Percentiles rank a stretch among this genome's conserved stretches.
Evolutionary conservation across 2,797 vertebrate species (phyloP).

Genomic region (Urocyon cinereoargenteus): DNA sequence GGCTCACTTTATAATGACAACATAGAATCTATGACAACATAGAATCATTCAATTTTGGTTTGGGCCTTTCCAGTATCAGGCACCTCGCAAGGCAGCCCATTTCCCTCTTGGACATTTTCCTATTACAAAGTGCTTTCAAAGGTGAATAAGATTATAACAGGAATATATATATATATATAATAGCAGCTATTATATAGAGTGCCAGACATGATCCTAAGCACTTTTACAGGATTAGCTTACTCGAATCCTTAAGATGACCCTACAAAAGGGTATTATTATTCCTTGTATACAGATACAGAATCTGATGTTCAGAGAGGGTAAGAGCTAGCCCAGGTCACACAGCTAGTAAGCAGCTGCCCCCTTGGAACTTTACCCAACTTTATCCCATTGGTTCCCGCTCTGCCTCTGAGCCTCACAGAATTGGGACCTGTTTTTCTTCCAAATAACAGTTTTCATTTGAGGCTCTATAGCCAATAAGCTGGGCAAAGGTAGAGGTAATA

Average conservation of each 20-base stretch:
- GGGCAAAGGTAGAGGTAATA: rapidly evolving
- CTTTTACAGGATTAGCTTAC: background rate
- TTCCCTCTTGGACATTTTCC: background rate
- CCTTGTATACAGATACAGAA: background rate
- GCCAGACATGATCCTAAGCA: background rate
- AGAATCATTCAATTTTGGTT: background rate
- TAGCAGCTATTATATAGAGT: background rate
- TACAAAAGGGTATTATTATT: background rate
- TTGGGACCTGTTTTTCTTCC: background rate
- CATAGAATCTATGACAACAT: background rate
- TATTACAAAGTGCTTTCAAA: background rate
- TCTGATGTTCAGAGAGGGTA: background rate
- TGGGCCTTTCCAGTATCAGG: background rate
- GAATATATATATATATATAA: too few species aligned
- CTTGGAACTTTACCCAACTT: background rate
- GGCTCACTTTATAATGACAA: background rate
- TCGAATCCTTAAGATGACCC: background rate
- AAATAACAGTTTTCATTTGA: background rate
- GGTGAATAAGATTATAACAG: background rate
- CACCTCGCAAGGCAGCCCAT: background rate
- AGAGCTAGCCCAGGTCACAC: background rate
- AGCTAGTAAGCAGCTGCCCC: background rate
- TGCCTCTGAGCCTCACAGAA: background rate
- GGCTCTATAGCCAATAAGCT: background rate
- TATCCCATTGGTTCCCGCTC: background rate